Evolutionary conservation across 2,888 invertebrate genomes (phyloP).

Genomic region (Rotaria sp.): DNA sequence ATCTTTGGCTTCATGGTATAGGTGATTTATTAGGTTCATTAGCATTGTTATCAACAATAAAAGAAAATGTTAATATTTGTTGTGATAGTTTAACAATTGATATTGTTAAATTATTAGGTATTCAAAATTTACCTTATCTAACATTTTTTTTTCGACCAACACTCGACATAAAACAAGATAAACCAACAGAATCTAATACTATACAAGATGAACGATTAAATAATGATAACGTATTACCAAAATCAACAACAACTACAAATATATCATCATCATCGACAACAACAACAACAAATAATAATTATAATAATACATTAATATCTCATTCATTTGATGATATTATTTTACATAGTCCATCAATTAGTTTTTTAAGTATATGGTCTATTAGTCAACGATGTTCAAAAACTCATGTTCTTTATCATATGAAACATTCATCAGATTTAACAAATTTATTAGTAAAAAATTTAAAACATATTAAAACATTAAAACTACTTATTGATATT

Average conservation of each 20-base stretch:
- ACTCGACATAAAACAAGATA: background rate
- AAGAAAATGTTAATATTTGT: background rate
- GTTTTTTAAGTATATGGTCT: conserved; percentile 21
- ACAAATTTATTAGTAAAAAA: background rate
- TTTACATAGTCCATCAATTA: background rate
- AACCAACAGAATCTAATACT: background rate
- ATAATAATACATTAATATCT: background rate
- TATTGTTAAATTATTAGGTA: background rate
- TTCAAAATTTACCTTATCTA: conserved; percentile 21
- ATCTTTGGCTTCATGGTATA: background rate
- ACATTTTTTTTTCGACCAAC: background rate
- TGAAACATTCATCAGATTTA: conserved; percentile 17
- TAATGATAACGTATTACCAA: background rate
- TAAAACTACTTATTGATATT: background rate
- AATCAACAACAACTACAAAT: background rate
- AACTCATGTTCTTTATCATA: background rate
- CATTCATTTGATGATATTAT: background rate
- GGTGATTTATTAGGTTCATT: conserved; percentile 11
- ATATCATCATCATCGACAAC: background rate
- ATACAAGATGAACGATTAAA: background rate
- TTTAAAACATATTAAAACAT: background rate
- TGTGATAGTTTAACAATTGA: conserved; percentile 10
- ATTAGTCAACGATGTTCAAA: conserved; percentile 15
- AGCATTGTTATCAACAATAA: background rate
- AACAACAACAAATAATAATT: background rate